Evolutionary conservation across 1,140 invertebrate genomes (phyloP).

Genomic region (Stenopsyche tienmushanensis): DNA sequence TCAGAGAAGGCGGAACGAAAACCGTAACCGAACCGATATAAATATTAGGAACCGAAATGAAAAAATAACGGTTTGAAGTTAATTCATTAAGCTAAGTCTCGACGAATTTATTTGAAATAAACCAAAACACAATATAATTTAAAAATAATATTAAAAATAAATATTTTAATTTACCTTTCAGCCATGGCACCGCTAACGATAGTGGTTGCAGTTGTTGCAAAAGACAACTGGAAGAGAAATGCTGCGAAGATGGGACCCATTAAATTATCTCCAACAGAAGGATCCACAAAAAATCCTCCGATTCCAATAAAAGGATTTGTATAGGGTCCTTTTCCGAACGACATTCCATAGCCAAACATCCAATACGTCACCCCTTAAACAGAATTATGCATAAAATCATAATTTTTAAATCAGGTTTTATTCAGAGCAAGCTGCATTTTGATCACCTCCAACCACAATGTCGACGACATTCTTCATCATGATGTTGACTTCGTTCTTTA

Average conservation of each 20-base stretch:
- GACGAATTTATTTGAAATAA: too few relatives aligned
- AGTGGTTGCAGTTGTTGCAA: conserved; percentile 88
- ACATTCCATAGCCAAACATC: conserved; percentile 91
- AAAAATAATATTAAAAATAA: too few relatives aligned
- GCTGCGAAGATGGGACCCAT: conserved; percentile 80
- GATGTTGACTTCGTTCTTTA: conserved; percentile 95
- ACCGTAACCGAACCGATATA: too few relatives aligned
- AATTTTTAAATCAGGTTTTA: neutral
- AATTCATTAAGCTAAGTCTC: too few relatives aligned
- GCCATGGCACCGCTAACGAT: conserved; percentile 91
- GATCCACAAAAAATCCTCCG: conserved; percentile 73
- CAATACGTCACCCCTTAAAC: conserved; percentile 80
- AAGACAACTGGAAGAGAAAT: conserved; percentile 85
- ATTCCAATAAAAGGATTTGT: conserved; percentile 75
- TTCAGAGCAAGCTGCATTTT: conserved; percentile 2
- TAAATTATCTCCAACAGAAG: conserved; percentile 63
- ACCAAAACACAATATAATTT: too few relatives aligned
- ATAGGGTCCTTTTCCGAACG: conserved; percentile 72
- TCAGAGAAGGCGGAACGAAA: too few relatives aligned
- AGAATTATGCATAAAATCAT: neutral
- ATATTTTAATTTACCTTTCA: conserved; percentile 71
- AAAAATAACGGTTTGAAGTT: too few relatives aligned
- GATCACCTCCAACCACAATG: conserved; percentile 80
- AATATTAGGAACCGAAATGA: too few relatives aligned
- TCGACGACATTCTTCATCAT: conserved; percentile 97